Percentiles rank a stretch among this genome's conserved stretches.
Evolutionary conservation across 2,797 vertebrate genomes (phyloP).

Genomic region (Malacoctenus gilli): DNA sequence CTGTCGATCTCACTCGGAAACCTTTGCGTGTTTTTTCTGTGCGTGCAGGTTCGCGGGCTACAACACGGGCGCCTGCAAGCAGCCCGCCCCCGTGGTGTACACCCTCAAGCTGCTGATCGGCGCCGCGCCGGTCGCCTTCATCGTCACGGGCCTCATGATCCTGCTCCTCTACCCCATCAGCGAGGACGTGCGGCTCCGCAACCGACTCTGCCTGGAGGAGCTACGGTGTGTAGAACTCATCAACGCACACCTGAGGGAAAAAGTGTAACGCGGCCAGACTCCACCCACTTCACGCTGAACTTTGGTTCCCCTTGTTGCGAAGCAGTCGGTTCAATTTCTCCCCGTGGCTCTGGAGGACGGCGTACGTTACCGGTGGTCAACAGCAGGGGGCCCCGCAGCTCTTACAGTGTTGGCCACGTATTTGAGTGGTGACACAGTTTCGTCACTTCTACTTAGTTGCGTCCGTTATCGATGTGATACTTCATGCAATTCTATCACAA

Average conservation of each 20-base stretch:
- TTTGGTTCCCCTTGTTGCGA: background rate
- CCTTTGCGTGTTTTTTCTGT: conserved; percentile 33
- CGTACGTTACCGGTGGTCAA: background rate
- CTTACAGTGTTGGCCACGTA: no score
- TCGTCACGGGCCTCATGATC: conserved; percentile 88
- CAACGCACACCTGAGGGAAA: conserved; percentile 18
- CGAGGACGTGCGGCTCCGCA: conserved; percentile 84
- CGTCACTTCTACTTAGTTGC: no score
- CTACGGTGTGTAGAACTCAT: conserved; percentile 81
- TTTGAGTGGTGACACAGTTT: no score
- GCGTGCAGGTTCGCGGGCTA: conserved; percentile 90
- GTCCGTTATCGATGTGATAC: no score
- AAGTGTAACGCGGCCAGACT: background rate
- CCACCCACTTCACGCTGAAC: background rate
- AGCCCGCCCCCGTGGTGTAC: conserved; percentile 86
- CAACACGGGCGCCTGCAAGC: conserved; percentile 86
- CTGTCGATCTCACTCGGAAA: conserved; percentile 25
- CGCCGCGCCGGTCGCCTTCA: conserved; percentile 89
- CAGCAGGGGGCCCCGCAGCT: no score
- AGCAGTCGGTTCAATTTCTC: background rate
- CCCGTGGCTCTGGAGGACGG: background rate
- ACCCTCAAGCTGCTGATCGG: conserved; percentile 92
- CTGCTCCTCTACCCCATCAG: conserved; percentile 89
- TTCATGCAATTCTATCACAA: no score
- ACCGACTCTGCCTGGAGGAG: conserved; percentile 83